Evolutionary conservation across 2,113 vertebrate genomes (phyloP).

Genomic region (Neotragus moschatus): DNA sequence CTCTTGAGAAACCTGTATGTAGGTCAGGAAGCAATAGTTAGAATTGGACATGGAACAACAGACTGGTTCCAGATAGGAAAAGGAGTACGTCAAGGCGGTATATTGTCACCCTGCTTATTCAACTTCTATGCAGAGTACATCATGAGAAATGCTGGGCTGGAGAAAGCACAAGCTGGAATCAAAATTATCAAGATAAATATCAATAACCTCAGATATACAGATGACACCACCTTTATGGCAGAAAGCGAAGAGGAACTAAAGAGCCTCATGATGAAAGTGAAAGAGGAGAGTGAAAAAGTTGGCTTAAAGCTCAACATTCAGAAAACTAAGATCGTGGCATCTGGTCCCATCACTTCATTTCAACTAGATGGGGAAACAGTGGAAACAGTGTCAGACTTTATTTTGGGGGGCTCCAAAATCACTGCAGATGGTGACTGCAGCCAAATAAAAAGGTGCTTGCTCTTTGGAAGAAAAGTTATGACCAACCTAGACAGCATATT

Average conservation of each 20-base stretch:
- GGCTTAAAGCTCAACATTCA: neutral
- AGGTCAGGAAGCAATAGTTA: neutral
- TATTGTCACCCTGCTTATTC: neutral
- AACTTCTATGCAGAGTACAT: neutral
- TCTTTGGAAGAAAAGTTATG: neutral
- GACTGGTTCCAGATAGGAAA: neutral
- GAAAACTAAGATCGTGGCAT: neutral
- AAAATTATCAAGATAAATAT: neutral
- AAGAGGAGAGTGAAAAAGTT: neutral
- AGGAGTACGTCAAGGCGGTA: neutral
- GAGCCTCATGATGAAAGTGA: neutral
- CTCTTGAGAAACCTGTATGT: neutral
- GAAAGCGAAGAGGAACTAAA: neutral
- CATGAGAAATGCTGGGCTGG: neutral
- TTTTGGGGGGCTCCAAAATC: neutral
- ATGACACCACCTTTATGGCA: neutral
- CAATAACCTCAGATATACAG: neutral
- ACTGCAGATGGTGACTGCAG: neutral
- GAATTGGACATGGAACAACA: neutral
- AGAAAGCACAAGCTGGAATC: neutral
- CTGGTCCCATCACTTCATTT: neutral
- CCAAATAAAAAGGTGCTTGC: neutral
- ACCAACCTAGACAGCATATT: neutral
- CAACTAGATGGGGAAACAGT: neutral
- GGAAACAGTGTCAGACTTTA: neutral